Evolutionary conservation across 2,113 vertebrate genomes (phyloP).

Genomic region (Perca schrenkii): DNA sequence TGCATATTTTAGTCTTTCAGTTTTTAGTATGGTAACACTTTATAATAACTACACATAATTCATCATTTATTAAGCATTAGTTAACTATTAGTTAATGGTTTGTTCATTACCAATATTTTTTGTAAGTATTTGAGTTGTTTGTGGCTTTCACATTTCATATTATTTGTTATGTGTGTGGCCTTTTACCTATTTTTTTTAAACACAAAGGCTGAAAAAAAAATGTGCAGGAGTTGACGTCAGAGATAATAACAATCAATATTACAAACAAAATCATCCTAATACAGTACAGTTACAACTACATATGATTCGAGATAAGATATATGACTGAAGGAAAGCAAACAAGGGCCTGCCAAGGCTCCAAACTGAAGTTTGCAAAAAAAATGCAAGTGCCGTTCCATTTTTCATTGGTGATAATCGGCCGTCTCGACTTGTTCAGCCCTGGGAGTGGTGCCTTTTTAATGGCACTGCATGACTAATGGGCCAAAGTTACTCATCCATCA

Average conservation of each 20-base stretch:
- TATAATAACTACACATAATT: no score
- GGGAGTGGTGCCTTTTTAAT: conserved; percentile 49
- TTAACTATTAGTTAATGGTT: no score
- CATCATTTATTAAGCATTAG: no score
- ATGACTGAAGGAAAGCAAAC: conserved; percentile 2
- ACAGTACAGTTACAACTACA: background rate
- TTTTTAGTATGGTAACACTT: no score
- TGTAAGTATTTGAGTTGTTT: background rate
- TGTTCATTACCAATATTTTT: no score
- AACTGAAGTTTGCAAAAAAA: conserved; percentile 4
- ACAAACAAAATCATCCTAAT: background rate
- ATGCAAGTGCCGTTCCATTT: conserved; percentile 32
- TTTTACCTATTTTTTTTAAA: background rate
- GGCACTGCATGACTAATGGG: conserved; percentile 59
- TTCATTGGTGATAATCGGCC: conserved; percentile 34
- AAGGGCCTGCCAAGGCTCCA: background rate
- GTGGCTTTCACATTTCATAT: background rate
- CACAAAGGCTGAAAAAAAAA: background rate
- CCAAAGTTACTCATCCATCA: conserved; percentile 60
- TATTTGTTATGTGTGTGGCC: background rate
- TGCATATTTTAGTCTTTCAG: background rate
- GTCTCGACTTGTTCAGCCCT: conserved; percentile 35
- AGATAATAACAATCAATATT: conserved; percentile 1
- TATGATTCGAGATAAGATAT: background rate
- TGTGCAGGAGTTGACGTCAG: background rate